phyloP scores from a whole-genome alignment of 2,113 vertebrate genomes.

The Tachysurus vachellii region DNA sequence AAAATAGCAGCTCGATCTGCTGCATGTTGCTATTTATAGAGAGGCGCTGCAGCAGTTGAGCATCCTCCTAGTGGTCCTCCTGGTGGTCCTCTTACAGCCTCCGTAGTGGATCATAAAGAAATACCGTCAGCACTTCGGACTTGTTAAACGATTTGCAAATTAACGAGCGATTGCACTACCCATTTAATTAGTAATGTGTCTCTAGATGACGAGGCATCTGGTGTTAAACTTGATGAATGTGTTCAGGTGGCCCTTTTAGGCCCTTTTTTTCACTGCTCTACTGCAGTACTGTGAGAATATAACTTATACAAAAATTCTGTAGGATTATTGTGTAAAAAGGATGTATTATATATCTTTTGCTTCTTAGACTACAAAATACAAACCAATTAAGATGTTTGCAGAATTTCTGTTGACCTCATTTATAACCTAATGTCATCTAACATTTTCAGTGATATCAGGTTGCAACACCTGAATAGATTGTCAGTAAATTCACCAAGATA shows the following conservation, averaged over 20 bases:
- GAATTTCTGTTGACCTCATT: not conserved
- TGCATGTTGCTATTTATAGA: constrained; percentile 80
- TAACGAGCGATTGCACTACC: not conserved
- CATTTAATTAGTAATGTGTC: not conserved
- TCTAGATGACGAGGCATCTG: not conserved
- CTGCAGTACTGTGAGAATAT: not conserved
- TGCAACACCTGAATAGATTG: constrained; percentile 16
- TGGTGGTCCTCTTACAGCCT: constrained; percentile 65
- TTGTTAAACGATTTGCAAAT: constrained; percentile 4
- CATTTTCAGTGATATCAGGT: constrained; percentile 8
- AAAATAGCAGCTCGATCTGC: constrained; percentile 75
- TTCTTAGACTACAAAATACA: too few species aligned
- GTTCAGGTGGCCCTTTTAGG: not conserved
- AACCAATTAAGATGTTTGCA: not conserved
- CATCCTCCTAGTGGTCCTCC: constrained; percentile 63
- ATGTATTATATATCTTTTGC: not conserved
- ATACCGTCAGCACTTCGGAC: constrained; percentile 60
- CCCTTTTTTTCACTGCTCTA: not conserved
- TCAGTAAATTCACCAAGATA: not conserved
- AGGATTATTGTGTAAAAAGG: not conserved
- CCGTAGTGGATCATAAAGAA: constrained; percentile 54
- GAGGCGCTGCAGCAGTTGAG: constrained; percentile 71
- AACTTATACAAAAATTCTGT: not conserved
- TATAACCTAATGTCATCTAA: not conserved
- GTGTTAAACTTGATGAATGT: constrained; percentile 18